A percentile compares a stretch with the other conserved stretches of the same genome.
phyloP scores from a whole-genome alignment of 2,113 vertebrate genomes.

The Camelus bactrianus region DNA sequence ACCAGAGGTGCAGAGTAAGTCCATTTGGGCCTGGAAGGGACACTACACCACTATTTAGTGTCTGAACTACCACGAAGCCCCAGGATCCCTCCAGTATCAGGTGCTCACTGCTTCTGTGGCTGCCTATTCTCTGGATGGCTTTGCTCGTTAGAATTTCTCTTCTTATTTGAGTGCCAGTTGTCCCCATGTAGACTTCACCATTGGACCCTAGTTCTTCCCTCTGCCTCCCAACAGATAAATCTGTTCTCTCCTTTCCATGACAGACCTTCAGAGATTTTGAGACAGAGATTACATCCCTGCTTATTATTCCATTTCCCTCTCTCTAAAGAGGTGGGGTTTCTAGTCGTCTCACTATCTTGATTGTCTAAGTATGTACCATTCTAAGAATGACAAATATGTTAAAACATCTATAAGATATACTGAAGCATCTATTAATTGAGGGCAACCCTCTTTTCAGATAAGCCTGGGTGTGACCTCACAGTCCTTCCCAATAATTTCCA shows the following conservation, averaged over 20 bases:
- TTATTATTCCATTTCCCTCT: background rate
- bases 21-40: background rate
- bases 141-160: background rate
- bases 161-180: background rate
- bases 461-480: background rate
- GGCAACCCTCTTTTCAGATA: background rate
- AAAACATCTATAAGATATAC: background rate
- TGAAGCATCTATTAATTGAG: background rate
- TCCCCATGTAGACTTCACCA: background rate
- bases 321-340: background rate
- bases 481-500: background rate
- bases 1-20: background rate
- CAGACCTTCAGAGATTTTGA: background rate
- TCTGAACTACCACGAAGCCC: background rate
- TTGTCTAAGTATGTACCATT: background rate
- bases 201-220: background rate
- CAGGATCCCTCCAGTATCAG: fast-evolving
- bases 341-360: background rate
- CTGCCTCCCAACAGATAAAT: background rate
- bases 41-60: fast-evolving
- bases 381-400: background rate
- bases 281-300: background rate
- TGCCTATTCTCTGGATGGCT: background rate
- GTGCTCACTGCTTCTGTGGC: background rate
- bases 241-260: background rate